Base-by-base conservation (phyloP, 2,113 vertebrate species). In the Epinephelus lanceolatus region DNA sequence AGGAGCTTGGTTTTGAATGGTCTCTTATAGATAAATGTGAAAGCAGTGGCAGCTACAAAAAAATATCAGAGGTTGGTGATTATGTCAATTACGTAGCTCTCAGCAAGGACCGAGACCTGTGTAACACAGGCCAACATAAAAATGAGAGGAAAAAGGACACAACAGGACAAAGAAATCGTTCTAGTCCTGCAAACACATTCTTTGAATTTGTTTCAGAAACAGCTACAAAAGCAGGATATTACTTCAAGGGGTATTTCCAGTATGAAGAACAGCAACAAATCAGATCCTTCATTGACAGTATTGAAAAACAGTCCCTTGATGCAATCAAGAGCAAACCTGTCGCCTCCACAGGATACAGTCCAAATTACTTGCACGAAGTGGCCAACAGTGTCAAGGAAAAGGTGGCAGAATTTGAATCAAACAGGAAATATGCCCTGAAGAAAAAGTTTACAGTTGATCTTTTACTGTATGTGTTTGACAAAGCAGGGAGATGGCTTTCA, bases 351-450 rank as follows among this genome's bases (percentile, higher is more conserved):
- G 92, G 91, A 4, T 93, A 86, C 65, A 90, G 5, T 2, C 0
- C 3, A 7, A 0, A 61, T 21, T 88, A 88, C n/a, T 19, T 91
- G 40, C 61, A 87, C 57, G 91, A 96, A 87, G 88, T 96, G 19
- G 71, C 89, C 1, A 17, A 70, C 0, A 42, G 88, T 53, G 85
- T 95, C 0, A 3, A 86, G 33, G 0, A 1, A 3, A 55, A 69
- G 5, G 21, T 91, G 2, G 10, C 9, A n/a, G 47, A 80, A 0
- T 79, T 85, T 33, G 25, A 82, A 65, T 30, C 62, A n/a, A 3
- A 23, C 0, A 33, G 33, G 33, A 33, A 33, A 33, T 33, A 33
- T 33, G 0, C 33, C 0, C 3, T 33, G 6, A 33, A 33, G 33
- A 33, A 33, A 5, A 5, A 33, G 33, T 33, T 33, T 6, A 33